Percentiles rank a stretch among this genome's conserved stretches.
These are phyloP conservation scores for Xenopus petersii DNA, from an alignment of 2,797 vertebrate genomes.

Conservation along the genomic window DNA sequence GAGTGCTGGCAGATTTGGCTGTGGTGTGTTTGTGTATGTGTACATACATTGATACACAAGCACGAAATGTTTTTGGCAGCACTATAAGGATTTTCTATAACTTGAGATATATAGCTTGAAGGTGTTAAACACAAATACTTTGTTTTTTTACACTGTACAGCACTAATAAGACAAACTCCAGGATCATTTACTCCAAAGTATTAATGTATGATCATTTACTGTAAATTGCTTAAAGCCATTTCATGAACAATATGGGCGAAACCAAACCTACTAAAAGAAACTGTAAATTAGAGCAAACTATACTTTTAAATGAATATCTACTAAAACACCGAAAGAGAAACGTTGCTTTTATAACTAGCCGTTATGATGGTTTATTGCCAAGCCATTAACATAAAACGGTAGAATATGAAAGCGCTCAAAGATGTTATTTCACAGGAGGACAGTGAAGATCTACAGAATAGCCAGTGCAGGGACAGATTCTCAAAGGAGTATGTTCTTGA, in stretches of 20 bases:
- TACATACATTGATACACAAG: no score
- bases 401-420: conserved; percentile 34
- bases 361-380: conserved; percentile 44
- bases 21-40: no score
- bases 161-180: no score
- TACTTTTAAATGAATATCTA: conserved; percentile 20
- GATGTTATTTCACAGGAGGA: conserved; percentile 44
- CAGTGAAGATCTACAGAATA: conserved; percentile 34
- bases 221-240: not conserved
- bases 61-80: no score
- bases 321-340: conserved; percentile 20
- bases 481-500: conserved; percentile 30
- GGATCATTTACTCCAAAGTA: no score
- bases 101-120: no score
- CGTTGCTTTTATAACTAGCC: conserved; percentile 45
- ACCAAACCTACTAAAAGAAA: not conserved
- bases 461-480: conserved; percentile 18
- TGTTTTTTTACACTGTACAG: no score
- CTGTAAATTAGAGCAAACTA: conserved; percentile 36
- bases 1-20: no score
- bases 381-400: conserved; percentile 41
- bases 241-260: conserved; percentile 3
- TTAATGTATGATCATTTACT: not conserved
- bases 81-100: no score
- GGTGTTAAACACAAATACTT: no score